Conservation (phyloP, 2,113 vertebrate species). For the Dromaius novaehollandiae region DNA sequence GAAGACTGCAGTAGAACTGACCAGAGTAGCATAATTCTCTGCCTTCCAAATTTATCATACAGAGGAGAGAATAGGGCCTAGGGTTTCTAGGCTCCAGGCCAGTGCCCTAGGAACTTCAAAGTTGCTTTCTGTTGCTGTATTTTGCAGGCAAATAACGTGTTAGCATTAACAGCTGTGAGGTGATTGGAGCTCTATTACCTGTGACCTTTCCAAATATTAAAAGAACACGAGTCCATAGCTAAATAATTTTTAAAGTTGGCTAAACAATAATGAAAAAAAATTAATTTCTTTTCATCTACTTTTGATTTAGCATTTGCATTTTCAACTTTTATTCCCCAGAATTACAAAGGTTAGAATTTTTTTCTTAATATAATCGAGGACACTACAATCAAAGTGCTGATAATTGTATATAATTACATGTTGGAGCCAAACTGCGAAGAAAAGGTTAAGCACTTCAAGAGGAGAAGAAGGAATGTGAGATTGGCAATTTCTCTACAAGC, state of each 20-base stretch:
- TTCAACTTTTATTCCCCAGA: not conserved
- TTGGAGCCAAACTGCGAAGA: conserved; percentile 51
- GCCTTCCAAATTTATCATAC: not conserved
- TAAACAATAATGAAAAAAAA: not conserved
- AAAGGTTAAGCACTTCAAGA: conserved; percentile 63
- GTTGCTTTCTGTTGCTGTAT: not conserved
- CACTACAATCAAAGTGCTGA: conserved; percentile 60
- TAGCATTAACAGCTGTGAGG: not conserved
- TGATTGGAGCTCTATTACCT: not conserved
- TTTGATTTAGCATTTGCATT: not conserved
- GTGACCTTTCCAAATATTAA: not conserved
- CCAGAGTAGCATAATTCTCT: not conserved
- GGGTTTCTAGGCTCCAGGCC: not conserved
- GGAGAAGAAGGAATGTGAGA: not conserved
- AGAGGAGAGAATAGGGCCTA: not conserved
- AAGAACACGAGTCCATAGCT: not conserved
- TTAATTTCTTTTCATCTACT: not conserved
- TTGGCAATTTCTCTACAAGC: not conserved
- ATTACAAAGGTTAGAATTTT: conserved; percentile 27
- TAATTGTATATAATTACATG: conserved; percentile 59
- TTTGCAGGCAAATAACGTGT: not conserved
- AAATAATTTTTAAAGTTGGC: not conserved
- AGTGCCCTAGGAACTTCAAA: not conserved
- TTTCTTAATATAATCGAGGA: conserved; percentile 33
- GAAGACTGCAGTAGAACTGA: not conserved